phyloP scores from a whole-genome alignment of 2,888 invertebrate species.

The Plebejus melissa region DNA sequence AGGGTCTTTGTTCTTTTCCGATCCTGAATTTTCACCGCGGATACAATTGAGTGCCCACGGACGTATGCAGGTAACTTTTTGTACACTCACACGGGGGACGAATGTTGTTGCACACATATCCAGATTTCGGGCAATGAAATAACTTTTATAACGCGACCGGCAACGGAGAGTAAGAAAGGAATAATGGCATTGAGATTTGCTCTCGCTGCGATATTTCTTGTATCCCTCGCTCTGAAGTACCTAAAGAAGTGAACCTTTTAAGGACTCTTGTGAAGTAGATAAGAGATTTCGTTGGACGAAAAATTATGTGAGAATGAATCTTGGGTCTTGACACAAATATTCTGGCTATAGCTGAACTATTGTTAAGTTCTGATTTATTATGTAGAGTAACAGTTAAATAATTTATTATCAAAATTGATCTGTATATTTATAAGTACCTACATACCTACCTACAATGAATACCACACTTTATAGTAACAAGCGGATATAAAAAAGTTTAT shows the following conservation, averaged over 20 bases:
- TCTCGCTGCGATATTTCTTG: constrained; percentile 9
- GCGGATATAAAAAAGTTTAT: no score
- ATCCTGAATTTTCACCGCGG: neutral
- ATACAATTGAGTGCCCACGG: neutral
- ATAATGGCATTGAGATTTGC: constrained; percentile 17
- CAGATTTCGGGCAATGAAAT: neutral
- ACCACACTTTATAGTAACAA: no score
- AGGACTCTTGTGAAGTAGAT: constrained; percentile 23
- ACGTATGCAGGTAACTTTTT: neutral
- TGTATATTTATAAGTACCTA: no score
- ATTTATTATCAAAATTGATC: no score
- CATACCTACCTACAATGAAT: no score
- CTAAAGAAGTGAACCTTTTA: constrained; percentile 20
- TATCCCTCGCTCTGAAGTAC: constrained; percentile 17
- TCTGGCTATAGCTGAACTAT: no score
- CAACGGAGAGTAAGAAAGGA: neutral
- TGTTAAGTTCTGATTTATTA: no score
- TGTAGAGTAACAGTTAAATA: no score
- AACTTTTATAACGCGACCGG: neutral
- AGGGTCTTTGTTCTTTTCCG: neutral
- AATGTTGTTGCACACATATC: neutral
- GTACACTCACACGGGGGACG: neutral
- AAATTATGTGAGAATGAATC: neutral
- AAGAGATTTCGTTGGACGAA: constrained; percentile 2
- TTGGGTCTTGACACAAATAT: neutral